A percentile compares a stretch with the other conserved stretches of the same genome.
Conservation (phyloP, 2,113 vertebrate genomes). For the Cyanistes caeruleus region DNA sequence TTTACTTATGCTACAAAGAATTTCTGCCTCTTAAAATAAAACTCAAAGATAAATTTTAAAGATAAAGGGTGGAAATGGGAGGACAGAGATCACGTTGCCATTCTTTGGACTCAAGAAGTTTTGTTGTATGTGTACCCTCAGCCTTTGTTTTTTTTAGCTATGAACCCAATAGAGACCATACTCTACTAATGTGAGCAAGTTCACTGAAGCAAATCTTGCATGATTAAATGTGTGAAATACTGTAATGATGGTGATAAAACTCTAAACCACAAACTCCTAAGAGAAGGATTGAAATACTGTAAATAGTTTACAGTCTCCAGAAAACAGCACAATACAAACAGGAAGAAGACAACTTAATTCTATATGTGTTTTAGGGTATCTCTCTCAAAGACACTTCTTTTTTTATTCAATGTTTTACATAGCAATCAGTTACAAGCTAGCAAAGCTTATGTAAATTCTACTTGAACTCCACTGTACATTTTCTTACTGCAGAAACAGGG, state of each 20-base stretch:
- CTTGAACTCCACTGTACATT: not conserved
- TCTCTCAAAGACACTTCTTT: not conserved
- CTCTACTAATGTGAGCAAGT: not conserved
- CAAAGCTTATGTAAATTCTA: not conserved
- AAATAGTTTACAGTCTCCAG: not conserved
- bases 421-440: not conserved
- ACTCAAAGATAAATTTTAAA: not conserved
- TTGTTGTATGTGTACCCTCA: not conserved
- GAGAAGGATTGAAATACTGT: not conserved
- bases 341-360: not conserved
- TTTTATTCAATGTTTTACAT: not conserved
- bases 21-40: not conserved
- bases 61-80: not conserved
- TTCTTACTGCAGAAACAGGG: not conserved
- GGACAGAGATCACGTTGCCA: not conserved
- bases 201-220: not conserved
- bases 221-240: not conserved
- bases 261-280: not conserved
- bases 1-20: not conserved
- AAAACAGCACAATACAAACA: not conserved
- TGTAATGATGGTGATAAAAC: not conserved
- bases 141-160: not conserved
- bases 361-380: not conserved
- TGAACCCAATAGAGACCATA: not conserved
- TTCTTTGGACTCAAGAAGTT: not conserved